phyloP scores from a whole-genome alignment of 2,888 invertebrate species.

The Pteria penguin region DNA sequence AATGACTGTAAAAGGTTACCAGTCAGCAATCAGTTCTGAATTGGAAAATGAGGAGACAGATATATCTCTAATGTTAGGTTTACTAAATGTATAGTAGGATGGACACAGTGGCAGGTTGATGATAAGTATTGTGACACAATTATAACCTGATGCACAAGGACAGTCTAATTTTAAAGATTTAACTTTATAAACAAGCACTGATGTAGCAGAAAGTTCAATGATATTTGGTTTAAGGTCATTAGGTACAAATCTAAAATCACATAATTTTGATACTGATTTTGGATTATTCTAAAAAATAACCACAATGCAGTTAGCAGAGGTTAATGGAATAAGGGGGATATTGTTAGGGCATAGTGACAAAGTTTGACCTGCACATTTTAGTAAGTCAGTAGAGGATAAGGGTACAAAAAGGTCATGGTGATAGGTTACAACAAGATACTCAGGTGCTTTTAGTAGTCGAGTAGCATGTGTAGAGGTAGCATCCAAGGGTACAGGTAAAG shows the following conservation, averaged over 20 bases:
- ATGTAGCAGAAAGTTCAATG: slow-evolving; percentile 15
- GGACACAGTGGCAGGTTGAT: slow-evolving; percentile 6
- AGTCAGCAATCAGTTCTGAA: not conserved
- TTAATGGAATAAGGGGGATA: slow-evolving; percentile 6
- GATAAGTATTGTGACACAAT: slow-evolving; percentile 14
- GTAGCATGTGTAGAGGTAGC: slow-evolving; percentile 44
- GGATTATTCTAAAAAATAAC: too few relatives aligned
- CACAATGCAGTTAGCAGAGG: not conserved
- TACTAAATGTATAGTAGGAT: slow-evolving; percentile 8
- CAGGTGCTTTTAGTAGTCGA: slow-evolving; percentile 38
- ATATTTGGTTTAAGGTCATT: slow-evolving; percentile 8
- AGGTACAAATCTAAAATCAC: slow-evolving; percentile 25
- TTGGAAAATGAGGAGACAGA: not conserved
- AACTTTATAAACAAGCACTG: slow-evolving; percentile 27
- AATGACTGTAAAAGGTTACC: slow-evolving; percentile 5
- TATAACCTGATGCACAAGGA: slow-evolving; percentile 16
- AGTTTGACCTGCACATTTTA: not conserved
- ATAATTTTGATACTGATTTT: not conserved
- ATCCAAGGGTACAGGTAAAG: slow-evolving; percentile 45
- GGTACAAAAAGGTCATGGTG: slow-evolving; percentile 34
- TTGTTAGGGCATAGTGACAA: slow-evolving; percentile 5
- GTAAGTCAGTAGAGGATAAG: slow-evolving; percentile 18
- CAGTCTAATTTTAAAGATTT: slow-evolving; percentile 24
- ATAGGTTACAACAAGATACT: slow-evolving; percentile 31
- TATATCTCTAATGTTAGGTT: not conserved